phyloP scores from a whole-genome alignment of 2,888 invertebrate genomes.

The Sialis lutaria region DNA sequence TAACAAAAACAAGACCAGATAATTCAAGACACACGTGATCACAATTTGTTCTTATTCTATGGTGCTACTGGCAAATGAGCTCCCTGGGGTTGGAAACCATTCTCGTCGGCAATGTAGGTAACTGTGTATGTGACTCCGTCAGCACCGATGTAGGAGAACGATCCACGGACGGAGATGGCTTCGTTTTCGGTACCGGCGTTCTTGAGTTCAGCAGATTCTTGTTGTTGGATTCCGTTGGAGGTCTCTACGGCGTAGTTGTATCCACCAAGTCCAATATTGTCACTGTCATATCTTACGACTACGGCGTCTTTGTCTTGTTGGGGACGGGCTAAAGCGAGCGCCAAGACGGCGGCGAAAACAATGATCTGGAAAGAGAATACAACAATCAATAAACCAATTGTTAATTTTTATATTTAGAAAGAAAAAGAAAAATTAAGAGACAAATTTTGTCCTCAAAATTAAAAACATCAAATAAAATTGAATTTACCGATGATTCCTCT shows the following conservation, averaged over 20 bases:
- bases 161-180: conserved; percentile 24
- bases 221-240: conserved; percentile 16
- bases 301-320: conserved; percentile 14
- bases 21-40: no score
- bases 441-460: background rate
- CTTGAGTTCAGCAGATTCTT: conserved; percentile 15
- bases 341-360: conserved; percentile 10
- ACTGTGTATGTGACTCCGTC: conserved; percentile 29
- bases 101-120: conserved; percentile 30
- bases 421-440: background rate
- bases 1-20: no score
- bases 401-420: background rate
- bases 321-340: conserved; percentile 11
- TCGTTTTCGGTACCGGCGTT: conserved; percentile 14
- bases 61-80: background rate
- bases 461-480: background rate
- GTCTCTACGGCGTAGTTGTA: conserved; percentile 14
- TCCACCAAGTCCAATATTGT: conserved; percentile 23
- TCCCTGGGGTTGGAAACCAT: conserved; percentile 11
- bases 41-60: background rate
- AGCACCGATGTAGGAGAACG: conserved; percentile 29
- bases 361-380: conserved; percentile 8
- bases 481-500: background rate
- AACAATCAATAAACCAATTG: background rate
- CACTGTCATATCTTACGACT: conserved; percentile 32